Evolutionary conservation across 30 jellyfish, hydroid and myxozoan species (phyloP).

Genomic region (Haliclystus octoradiatus): DNA sequence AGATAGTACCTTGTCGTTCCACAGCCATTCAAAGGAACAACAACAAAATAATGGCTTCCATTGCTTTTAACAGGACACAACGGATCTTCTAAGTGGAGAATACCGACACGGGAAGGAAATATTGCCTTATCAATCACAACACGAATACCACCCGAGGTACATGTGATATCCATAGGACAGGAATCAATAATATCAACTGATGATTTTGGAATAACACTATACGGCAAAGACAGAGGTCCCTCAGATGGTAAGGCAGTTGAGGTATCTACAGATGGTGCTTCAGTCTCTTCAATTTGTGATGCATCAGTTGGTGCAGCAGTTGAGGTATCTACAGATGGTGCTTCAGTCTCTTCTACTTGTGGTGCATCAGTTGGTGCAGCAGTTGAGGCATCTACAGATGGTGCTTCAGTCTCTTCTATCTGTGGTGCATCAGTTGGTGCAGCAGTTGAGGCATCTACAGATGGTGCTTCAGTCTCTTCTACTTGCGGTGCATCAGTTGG

Average conservation of each 20-base stretch:
- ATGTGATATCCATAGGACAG: conserved; percentile 49
- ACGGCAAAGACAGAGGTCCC: too few relatives aligned
- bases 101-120: conserved; percentile 11
- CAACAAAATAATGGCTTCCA: conserved; percentile 31
- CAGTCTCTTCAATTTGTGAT: background rate
- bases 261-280: conserved; percentile 6
- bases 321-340: background rate
- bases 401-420: background rate
- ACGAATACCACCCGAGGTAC: conserved; percentile 13
- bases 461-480: too few relatives aligned
- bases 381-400: background rate
- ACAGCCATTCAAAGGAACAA: conserved; percentile 58
- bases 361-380: background rate
- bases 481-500: too few relatives aligned
- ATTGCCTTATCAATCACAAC: conserved; percentile 19
- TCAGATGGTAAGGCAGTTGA: conserved; percentile 1
- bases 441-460: background rate
- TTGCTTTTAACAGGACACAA: conserved; percentile 20
- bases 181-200: conserved; percentile 39
- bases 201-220: too few relatives aligned
- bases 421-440: background rate
- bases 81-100: conserved; percentile 18
- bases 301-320: background rate
- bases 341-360: background rate
- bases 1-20: conserved; percentile 58